Evolutionary conservation across 2,797 vertebrate species (phyloP).

Genomic region (Anguilla anguilla): DNA sequence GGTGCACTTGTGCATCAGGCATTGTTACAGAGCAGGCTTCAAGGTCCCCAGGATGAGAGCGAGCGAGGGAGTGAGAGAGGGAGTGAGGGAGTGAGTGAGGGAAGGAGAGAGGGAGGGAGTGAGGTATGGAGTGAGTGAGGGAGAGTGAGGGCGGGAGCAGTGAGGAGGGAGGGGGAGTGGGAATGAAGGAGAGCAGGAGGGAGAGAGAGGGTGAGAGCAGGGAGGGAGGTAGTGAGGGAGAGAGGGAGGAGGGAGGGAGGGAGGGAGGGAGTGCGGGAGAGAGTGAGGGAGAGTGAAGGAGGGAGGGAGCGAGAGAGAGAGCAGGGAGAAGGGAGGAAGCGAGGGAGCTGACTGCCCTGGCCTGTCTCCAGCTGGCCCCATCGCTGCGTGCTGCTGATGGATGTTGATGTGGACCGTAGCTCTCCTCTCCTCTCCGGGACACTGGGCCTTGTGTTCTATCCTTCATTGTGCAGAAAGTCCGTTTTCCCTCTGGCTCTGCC

Average conservation of each 20-base stretch:
- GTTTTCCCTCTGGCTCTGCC: neutral
- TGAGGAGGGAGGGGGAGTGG: slow-evolving; percentile 11
- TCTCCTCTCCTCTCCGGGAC: neutral
- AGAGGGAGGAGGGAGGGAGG: neutral
- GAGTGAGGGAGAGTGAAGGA: neutral
- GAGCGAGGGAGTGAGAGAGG: neutral
- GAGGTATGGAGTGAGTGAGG: too few relatives aligned
- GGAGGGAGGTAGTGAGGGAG: neutral
- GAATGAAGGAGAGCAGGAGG: neutral
- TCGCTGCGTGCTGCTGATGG: neutral
- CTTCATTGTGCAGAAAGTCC: neutral
- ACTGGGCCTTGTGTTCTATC: neutral
- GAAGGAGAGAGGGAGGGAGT: neutral
- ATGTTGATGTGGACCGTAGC: neutral
- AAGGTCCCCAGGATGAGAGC: neutral
- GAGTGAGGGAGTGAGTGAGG: neutral
- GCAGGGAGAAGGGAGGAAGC: neutral
- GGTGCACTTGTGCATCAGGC: neutral
- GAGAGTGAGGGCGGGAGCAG: neutral
- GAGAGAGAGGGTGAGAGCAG: neutral
- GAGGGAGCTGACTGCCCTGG: neutral
- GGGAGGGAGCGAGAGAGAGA: slow-evolving; percentile 24
- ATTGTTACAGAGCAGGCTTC: neutral
- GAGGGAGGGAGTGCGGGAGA: neutral
- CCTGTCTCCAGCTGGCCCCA: neutral